Conservation (phyloP, 2,888 invertebrate species). For the Drosophila trichaetosa region DNA sequence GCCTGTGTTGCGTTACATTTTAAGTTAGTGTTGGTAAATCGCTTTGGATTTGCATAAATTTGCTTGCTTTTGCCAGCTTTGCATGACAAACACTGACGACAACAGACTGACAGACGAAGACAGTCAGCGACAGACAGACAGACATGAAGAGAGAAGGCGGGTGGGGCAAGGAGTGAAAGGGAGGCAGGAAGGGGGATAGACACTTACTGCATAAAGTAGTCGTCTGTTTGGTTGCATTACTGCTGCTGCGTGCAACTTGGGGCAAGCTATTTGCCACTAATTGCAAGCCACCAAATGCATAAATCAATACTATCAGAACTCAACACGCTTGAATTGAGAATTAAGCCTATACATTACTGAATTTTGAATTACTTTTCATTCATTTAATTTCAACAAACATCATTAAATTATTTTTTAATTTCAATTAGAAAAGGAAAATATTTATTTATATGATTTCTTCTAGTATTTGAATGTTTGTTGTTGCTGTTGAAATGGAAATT, state of each 20-base stretch:
- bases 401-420: neutral
- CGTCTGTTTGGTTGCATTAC: slow-evolving; percentile 26
- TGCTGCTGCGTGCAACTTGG: slow-evolving; percentile 26
- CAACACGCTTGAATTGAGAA: neutral
- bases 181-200: neutral
- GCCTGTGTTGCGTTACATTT: slow-evolving; percentile 68
- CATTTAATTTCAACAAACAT: no score
- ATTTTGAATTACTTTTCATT: neutral
- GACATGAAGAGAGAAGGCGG: neutral
- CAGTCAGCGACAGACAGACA: slow-evolving; percentile 9
- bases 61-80: slow-evolving; percentile 67
- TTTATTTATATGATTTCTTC: neutral
- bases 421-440: neutral
- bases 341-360: neutral
- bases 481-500: neutral
- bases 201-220: slow-evolving; percentile 14
- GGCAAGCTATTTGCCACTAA: neutral
- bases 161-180: neutral
- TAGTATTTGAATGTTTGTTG: neutral
- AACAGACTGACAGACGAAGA: slow-evolving; percentile 41
- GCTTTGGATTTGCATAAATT: slow-evolving; percentile 80
- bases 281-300: neutral
- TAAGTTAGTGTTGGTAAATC: slow-evolving; percentile 79
- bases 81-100: slow-evolving; percentile 57
- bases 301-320: neutral